Evolutionary conservation across 2,888 invertebrate species (phyloP), one percentile per base, ranked within the genome.

Genomic region (Acleris emargana): DNA sequence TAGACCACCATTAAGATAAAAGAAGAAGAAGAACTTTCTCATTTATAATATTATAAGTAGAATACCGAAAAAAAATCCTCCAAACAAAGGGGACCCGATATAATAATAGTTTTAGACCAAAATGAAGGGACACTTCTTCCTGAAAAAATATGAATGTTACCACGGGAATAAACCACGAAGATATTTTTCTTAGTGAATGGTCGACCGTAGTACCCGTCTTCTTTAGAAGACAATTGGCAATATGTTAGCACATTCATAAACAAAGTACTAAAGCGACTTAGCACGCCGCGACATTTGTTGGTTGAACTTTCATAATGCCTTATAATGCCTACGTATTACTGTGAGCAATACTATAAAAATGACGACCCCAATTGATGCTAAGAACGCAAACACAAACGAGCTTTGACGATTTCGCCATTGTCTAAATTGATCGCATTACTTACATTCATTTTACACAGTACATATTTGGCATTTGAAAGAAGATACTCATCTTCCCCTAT

Each of bases 401-500:
- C 59, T 67, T 69, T 71, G 72, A 75, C 64, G 73, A 75, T 83
- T 81, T 76, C 82, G 69, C 77, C 76, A 84, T 68, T 62, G 62
- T 69, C 66, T 76, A 69, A 77, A 77, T 76, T 77, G 77, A 80
- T 79, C 76, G 76, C 74, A 77, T 79, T 81, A 76, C 51, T 51
- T 66, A 47, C 76, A 76, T 74, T 73, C 73, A 75, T 77, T 76
- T 78, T 71, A 71, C 71, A 72, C 75, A 73, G 72, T 76, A 74
- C 69, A 72, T 71, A 75, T 79, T 85, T 82, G 83, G 80, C 83
- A 83, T 88, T 87, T 81, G 77, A 77, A 73, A 69, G 58, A 69
- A 78, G 82, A 83, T 84, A 76, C 70, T 69, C 73, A 83, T 86
- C 84, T 72, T 67, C 76, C 79, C 77, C 80, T 83, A 73, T 83